A percentile compares a stretch with the other conserved stretches of the same genome.
Conservation (phyloP, 2,888 invertebrate genomes). For the Mallateleia sp. region DNA sequence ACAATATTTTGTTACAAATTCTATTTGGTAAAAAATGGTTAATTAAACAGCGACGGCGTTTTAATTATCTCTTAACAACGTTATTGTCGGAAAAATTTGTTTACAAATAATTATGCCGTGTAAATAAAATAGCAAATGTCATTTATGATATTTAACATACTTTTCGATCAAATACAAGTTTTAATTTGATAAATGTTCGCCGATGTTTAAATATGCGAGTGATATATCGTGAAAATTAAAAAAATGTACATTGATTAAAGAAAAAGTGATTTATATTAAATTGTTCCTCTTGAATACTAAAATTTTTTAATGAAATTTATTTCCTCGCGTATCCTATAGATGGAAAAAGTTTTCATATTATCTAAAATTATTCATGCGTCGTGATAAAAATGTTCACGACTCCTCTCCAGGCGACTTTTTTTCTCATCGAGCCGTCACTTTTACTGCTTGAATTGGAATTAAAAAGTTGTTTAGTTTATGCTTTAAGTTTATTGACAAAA, state of each 20-base stretch:
- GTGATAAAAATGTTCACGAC: too few species aligned
- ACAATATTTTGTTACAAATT: conserved; percentile 8
- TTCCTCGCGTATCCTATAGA: neutral
- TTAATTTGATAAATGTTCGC: conserved; percentile 1
- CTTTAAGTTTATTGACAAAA: too few species aligned
- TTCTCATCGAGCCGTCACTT: too few species aligned
- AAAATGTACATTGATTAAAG: neutral
- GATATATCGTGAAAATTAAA: too few species aligned
- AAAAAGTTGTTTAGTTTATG: too few species aligned
- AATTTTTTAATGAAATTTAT: conserved; percentile 43
- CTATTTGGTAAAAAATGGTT: neutral
- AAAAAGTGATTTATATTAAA: conserved; percentile 22
- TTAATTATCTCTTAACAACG: neutral
- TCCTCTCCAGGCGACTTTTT: too few species aligned
- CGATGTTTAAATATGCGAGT: too few species aligned
- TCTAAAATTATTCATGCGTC: too few species aligned
- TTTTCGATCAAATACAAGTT: conserved; percentile 8
- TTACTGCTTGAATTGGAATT: too few species aligned
- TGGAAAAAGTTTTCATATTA: too few species aligned
- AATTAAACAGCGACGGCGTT: neutral
- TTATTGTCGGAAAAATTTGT: neutral
- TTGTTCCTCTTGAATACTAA: neutral
- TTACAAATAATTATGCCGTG: conserved; percentile 17
- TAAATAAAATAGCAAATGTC: neutral
- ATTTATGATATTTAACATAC: neutral